Conservation (phyloP, 2,113 vertebrate genomes). For the Dasyprocta punctata region DNA sequence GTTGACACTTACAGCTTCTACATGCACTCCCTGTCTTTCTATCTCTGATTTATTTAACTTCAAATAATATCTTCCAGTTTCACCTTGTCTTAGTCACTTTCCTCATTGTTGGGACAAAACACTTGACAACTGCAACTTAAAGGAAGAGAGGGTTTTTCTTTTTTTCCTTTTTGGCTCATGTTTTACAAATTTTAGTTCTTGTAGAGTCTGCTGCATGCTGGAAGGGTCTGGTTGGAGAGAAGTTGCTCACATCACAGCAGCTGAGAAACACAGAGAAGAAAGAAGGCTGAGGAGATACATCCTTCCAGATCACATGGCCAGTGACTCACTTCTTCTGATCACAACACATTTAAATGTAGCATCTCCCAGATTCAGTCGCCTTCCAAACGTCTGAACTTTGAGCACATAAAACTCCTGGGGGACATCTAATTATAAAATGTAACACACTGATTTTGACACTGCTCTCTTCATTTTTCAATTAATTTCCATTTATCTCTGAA, state of each 20-base stretch:
- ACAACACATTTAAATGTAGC: not conserved
- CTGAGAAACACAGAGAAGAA: not conserved
- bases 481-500: not conserved
- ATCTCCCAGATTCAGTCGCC: not conserved
- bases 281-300: not conserved
- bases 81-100: not conserved
- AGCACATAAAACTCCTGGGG: not conserved
- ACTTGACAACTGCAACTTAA: not conserved
- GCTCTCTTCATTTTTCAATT: not conserved
- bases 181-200: not conserved
- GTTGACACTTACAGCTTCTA: not conserved
- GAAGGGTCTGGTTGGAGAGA: not conserved
- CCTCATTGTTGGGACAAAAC: not conserved
- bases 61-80: not conserved
- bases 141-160: not conserved
- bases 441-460: not conserved
- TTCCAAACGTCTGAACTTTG: not conserved
- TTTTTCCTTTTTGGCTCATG: not conserved
- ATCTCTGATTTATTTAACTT: not conserved
- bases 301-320: not conserved
- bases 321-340: not conserved
- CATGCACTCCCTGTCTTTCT: not conserved
- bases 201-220: not conserved
- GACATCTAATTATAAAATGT: not conserved
- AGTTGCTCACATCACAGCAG: not conserved